phyloP scores from a whole-genome alignment of 2,797 vertebrate species.

The Orientallactaga sibirica region DNA sequence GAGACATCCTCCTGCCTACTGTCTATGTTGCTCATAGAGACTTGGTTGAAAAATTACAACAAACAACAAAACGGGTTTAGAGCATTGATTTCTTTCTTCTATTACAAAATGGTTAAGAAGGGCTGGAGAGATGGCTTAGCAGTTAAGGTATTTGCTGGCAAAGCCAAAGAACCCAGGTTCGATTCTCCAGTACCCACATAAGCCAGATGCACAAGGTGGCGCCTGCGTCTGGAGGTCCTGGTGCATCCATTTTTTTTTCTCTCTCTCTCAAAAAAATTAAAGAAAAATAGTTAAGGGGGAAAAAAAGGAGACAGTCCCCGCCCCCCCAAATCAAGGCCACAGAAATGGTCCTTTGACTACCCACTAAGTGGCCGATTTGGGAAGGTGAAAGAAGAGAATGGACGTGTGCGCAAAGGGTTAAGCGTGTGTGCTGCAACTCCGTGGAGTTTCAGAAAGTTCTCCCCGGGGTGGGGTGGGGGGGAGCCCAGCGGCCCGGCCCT shows the following conservation, averaged over 20 bases:
- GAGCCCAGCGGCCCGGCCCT: slow-evolving; percentile 61
- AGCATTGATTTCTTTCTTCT: background rate
- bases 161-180: too few species aligned
- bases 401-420: slow-evolving; percentile 57
- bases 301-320: background rate
- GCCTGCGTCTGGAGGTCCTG: too few species aligned
- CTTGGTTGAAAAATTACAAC: background rate
- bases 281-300: too few species aligned
- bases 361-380: background rate
- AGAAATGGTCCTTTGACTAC: background rate
- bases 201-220: too few species aligned
- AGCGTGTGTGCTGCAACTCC: slow-evolving; percentile 16
- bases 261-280: too few species aligned
- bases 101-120: background rate
- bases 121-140: too few species aligned
- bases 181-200: too few species aligned
- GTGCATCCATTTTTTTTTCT: too few species aligned
- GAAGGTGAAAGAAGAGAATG: background rate
- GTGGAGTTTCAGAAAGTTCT: slow-evolving; percentile 77
- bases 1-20: slow-evolving; percentile 25
- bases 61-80: background rate
- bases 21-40: background rate
- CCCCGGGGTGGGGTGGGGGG: background rate
- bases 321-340: background rate
- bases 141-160: too few species aligned